Percentiles rank a stretch among this genome's conserved stretches.
Conservation (phyloP, 2,113 vertebrate species). For the Odocoileus hemionus region DNA sequence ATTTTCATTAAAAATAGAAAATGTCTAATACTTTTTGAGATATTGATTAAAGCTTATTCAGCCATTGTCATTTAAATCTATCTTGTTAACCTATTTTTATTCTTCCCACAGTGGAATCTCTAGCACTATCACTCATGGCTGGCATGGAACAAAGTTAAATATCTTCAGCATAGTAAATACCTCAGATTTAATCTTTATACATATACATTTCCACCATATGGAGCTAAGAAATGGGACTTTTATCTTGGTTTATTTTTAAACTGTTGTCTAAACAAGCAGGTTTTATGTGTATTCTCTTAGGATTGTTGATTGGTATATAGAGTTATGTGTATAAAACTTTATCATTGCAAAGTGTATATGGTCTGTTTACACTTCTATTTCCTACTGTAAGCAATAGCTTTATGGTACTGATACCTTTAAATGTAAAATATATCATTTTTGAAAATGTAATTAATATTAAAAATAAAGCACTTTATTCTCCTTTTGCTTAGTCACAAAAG, state of each 20-base stretch:
- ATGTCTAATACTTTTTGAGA: not conserved
- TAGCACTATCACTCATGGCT: slow-evolving; percentile 96
- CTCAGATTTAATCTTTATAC: not conserved
- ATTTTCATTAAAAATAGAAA: not conserved
- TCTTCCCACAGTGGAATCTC: slow-evolving; percentile 91
- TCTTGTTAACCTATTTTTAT: slow-evolving; percentile 35
- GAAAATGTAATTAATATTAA: slow-evolving; percentile 27
- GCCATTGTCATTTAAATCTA: not conserved
- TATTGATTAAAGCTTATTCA: not conserved
- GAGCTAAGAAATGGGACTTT: not conserved
- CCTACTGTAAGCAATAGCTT: not conserved
- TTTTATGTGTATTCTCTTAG: not conserved
- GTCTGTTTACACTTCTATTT: not conserved
- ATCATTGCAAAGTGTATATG: not conserved
- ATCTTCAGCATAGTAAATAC: not conserved
- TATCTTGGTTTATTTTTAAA: not conserved
- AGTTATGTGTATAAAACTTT: not conserved
- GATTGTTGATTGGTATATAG: not conserved
- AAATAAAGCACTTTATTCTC: not conserved
- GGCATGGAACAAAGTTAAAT: slow-evolving; percentile 92
- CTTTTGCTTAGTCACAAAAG: not conserved
- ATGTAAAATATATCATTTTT: slow-evolving; percentile 26
- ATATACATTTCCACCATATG: not conserved
- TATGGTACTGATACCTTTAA: not conserved
- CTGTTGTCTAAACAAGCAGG: not conserved